phyloP scores from a whole-genome alignment of 1,140 invertebrate species.

The Drosophila nigrodunni region DNA sequence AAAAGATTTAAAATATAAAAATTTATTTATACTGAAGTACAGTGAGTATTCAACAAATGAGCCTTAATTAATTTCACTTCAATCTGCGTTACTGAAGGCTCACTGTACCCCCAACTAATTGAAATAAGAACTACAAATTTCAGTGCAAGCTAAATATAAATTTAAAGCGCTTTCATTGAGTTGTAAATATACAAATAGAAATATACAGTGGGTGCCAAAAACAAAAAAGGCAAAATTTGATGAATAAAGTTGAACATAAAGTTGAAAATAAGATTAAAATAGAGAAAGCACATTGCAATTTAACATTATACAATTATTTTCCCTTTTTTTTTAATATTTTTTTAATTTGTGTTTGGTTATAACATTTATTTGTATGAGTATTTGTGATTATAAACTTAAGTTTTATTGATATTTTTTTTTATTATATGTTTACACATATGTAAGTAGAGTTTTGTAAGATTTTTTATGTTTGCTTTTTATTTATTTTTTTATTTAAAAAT shows the following conservation, averaged over 20 bases:
- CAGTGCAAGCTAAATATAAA: slow-evolving; percentile 16
- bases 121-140: slow-evolving; percentile 16
- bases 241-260: not conserved
- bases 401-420: slow-evolving; percentile 41
- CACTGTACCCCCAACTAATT: not conserved
- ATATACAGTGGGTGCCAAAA: slow-evolving; percentile 2
- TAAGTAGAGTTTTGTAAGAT: slow-evolving; percentile 31
- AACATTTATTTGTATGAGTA: slow-evolving; percentile 30
- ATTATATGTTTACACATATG: slow-evolving; percentile 18
- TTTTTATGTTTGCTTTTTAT: slow-evolving; percentile 19
- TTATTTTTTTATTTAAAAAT: slow-evolving; percentile 4
- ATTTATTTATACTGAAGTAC: not conserved
- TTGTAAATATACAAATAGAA: not conserved
- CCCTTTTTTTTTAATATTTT: not conserved
- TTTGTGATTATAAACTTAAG: slow-evolving; percentile 14
- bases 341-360: slow-evolving; percentile 18
- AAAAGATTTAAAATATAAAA: not conserved
- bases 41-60: slow-evolving; percentile 10
- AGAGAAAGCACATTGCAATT: slow-evolving; percentile 20
- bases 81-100: not conserved
- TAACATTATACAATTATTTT: slow-evolving; percentile 19
- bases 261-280: not conserved
- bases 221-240: slow-evolving; percentile 15
- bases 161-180: slow-evolving; percentile 4
- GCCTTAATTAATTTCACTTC: not conserved